Evolutionary conservation across 2,797 vertebrate species (phyloP).

Genomic region (Neomorphus geoffroyi): DNA sequence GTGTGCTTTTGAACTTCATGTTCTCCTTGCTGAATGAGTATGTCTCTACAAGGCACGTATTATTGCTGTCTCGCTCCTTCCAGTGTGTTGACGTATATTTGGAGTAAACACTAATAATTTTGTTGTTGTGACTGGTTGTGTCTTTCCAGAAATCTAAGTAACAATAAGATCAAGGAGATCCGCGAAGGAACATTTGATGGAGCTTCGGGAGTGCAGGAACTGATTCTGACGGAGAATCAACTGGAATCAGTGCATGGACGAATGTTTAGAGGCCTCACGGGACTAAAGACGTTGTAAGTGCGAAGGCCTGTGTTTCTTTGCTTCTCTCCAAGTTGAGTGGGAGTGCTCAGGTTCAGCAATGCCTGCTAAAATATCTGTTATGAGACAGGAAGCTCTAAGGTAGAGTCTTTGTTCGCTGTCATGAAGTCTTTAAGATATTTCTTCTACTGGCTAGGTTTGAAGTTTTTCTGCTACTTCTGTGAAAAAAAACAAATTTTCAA

Average conservation of each 20-base stretch:
- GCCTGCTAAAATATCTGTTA: neutral
- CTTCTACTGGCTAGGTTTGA: neutral
- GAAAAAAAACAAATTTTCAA: neutral
- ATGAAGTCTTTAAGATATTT: fast-evolving
- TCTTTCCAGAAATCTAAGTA: conserved; percentile 89
- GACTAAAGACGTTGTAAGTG: conserved; percentile 94
- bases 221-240: conserved; percentile 93
- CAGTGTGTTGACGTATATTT: neutral
- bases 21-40: neutral
- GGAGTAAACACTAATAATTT: neutral
- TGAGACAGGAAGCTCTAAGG: neutral
- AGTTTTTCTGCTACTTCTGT: neutral
- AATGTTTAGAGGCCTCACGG: conserved; percentile 88
- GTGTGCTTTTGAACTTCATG: neutral
- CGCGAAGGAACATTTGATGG: conserved; percentile 91
- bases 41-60: neutral
- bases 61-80: neutral
- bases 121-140: neutral
- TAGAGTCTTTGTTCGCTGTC: neutral
- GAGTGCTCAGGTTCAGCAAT: neutral
- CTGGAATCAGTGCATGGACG: conserved; percentile 87
- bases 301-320: neutral
- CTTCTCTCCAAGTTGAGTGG: neutral
- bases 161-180: conserved; percentile 94
- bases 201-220: conserved; percentile 85